Base-by-base conservation (phyloP, 1,140 invertebrate species). In the Coenobita brevimanus region DNA sequence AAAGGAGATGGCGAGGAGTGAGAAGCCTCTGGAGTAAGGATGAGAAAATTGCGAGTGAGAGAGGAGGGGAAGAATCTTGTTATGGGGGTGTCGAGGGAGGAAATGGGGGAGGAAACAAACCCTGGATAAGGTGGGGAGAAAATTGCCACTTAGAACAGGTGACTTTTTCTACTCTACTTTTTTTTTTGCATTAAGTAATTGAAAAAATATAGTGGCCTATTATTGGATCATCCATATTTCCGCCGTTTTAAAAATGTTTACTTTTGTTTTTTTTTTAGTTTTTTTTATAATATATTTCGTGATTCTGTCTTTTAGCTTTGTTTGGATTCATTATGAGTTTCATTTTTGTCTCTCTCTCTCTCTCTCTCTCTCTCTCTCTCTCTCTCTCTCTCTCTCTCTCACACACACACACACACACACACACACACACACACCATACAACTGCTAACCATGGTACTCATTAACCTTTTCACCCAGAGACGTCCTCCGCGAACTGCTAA, bases 91-190 rank as follows among this genome's bases (percentile, higher is more conserved):
- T 46, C 38, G 80, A 21, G 17, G 17, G 50, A 41, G 67, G 80
- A 62, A 82, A 82, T 67, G 33, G 46, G 64, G 80, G 33, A 62
- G 80, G 80, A 82, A 82, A 82, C 80, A 82, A 50, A 33, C 80
- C 38, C 54, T 8, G 62, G 33, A 33, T 17, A 24, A 41, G 80
- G 33, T 36, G 80, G 76, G 50, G 38, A 2, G 6, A 82, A 82
- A 82, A 71, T 82, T 82, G 64, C 80, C 80, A 71, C 80, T 82
- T 82, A 82, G 80, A 46, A 41, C 38, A 64, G 41, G 43, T 4
- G 38, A 50, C 60, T 36, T 36, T n/a, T 82, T 62, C 24, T 36
- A 17, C 36, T 43, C 67, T 82, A 54, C 38, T 67, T 36, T 36
- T 2, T 62, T 30, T 8, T n/a, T n/a, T n/a, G n/a, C n/a, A n/a